phyloP scores from a whole-genome alignment of 2,113 vertebrate genomes.

The Nannobrachium achirus region DNA sequence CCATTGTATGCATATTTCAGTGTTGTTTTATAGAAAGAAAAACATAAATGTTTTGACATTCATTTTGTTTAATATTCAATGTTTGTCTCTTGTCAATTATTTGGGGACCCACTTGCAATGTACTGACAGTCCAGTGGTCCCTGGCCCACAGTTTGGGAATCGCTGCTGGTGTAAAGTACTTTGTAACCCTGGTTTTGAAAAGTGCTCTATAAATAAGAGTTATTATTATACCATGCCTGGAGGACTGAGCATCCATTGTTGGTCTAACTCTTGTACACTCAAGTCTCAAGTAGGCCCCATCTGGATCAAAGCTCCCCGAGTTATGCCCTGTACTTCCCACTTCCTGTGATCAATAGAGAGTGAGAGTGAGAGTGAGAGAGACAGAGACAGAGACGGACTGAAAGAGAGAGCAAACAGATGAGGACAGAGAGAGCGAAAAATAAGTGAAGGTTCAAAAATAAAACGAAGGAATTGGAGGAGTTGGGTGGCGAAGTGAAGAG shows the following conservation, averaged over 20 bases:
- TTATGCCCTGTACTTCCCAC: slow-evolving; percentile 37
- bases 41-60: too few relatives aligned
- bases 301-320: slow-evolving; percentile 62
- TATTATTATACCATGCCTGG: slow-evolving; percentile 15
- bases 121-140: too few relatives aligned
- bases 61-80: too few relatives aligned
- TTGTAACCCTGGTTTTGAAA: too few relatives aligned
- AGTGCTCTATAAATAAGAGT: too few relatives aligned
- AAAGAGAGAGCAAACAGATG: background rate
- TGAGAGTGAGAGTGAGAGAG: rapidly evolving
- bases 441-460: background rate
- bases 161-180: too few relatives aligned
- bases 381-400: background rate
- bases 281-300: slow-evolving; percentile 41
- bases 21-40: too few relatives aligned
- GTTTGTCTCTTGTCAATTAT: too few relatives aligned
- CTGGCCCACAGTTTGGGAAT: too few relatives aligned
- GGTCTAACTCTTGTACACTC: slow-evolving; percentile 41
- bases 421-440: background rate
- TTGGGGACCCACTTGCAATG: too few relatives aligned
- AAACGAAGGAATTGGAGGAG: background rate
- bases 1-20: too few relatives aligned
- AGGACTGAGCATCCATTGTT: slow-evolving; percentile 74
- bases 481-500: background rate
- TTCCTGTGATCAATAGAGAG: slow-evolving; percentile 41